Percentiles rank a stretch among this genome's conserved stretches.
Conservation (phyloP, 2,113 vertebrate species). For the Scalopus aquaticus region DNA sequence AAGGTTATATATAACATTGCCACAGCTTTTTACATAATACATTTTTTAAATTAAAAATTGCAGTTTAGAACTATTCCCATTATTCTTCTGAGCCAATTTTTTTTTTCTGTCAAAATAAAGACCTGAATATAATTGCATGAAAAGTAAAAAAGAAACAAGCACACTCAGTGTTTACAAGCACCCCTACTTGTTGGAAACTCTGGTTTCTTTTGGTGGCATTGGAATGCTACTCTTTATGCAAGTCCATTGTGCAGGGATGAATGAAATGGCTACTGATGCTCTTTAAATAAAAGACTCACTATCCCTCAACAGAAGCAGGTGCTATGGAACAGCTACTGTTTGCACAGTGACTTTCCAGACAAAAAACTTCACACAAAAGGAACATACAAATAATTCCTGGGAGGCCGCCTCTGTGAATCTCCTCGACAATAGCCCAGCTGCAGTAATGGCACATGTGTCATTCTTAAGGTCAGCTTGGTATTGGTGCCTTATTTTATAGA, state of each 20-base stretch:
- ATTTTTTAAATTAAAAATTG: not conserved
- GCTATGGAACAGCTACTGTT: constrained; percentile 84
- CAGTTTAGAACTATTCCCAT: not conserved
- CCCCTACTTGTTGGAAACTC: constrained; percentile 66
- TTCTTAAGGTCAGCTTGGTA: constrained; percentile 84
- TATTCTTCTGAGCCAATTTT: constrained; percentile 8
- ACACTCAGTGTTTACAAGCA: constrained; percentile 74
- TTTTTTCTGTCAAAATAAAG: not conserved
- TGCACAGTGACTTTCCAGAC: constrained; percentile 84
- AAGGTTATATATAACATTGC: not conserved
- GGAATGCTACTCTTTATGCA: constrained; percentile 82
- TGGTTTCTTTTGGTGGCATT: constrained; percentile 63
- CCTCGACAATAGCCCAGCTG: constrained; percentile 86
- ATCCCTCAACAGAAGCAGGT: constrained; percentile 86
- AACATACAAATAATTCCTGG: constrained; percentile 84
- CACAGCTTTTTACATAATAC: not conserved
- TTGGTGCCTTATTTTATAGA: constrained; percentile 15
- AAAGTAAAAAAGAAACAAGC: constrained; percentile 65
- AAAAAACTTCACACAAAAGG: constrained; percentile 79
- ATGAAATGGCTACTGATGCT: constrained; percentile 83
- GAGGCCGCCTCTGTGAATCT: constrained; percentile 76
- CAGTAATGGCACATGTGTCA: constrained; percentile 82
- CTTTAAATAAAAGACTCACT: constrained; percentile 72
- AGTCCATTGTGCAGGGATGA: constrained; percentile 84
- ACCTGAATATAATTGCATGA: constrained; percentile 36